phyloP scores from a whole-genome alignment of 1,140 invertebrate genomes.

The Elysia chlorotica region DNA sequence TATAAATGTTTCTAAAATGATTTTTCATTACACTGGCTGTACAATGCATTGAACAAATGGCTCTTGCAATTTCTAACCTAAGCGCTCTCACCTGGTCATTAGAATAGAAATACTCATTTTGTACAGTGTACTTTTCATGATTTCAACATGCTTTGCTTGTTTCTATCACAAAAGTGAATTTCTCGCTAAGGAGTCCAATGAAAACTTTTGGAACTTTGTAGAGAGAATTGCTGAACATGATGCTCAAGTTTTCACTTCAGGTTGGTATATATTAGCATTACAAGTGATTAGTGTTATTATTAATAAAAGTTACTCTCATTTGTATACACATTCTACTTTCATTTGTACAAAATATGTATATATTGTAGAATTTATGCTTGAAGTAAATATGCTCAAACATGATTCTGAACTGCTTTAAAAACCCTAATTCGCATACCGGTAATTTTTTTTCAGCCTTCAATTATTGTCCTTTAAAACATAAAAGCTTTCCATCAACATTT shows the following conservation, averaged over 20 bases:
- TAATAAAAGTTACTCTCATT: not conserved
- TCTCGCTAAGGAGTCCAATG: slow-evolving; percentile 60
- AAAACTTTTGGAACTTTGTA: slow-evolving; percentile 63
- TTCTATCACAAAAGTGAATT: slow-evolving; percentile 54
- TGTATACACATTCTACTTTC: not conserved
- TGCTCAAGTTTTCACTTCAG: slow-evolving; percentile 8
- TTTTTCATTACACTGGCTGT: not conserved
- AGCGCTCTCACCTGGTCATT: not conserved
- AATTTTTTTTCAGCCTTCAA: too few species aligned
- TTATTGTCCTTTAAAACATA: too few species aligned
- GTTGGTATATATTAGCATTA: not conserved
- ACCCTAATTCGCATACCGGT: too few species aligned
- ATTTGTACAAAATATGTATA: not conserved
- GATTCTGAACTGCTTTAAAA: not conserved
- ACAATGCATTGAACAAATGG: not conserved
- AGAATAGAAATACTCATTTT: not conserved
- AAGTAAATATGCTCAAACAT: not conserved
- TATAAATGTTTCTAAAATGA: not conserved
- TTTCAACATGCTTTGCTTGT: not conserved
- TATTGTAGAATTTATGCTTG: not conserved
- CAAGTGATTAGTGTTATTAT: not conserved
- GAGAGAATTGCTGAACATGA: slow-evolving; percentile 38
- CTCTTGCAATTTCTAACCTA: not conserved
- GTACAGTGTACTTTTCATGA: not conserved
- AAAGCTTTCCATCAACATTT: too few species aligned